phyloP scores from a whole-genome alignment of 2,113 vertebrate genomes.

The Chaenocephalus aceratus region DNA sequence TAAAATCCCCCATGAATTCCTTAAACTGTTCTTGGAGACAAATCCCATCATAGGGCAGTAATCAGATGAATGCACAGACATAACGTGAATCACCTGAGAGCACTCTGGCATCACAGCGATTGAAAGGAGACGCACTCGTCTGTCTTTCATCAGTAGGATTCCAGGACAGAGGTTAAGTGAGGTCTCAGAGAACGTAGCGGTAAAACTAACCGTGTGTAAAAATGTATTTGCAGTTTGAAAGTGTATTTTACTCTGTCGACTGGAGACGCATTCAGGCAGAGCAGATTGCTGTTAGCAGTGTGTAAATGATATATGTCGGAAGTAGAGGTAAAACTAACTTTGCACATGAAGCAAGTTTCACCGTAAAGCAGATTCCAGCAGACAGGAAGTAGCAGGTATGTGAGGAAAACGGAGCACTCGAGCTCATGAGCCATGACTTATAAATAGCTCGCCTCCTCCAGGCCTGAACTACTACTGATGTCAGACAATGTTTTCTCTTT shows the following conservation, averaged over 20 bases:
- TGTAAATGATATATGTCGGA: constrained; percentile 58
- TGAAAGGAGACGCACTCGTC: neutral
- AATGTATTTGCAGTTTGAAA: constrained; percentile 30
- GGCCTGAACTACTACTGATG: constrained; percentile 66
- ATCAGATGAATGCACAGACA: constrained; percentile 44
- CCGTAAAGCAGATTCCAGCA: constrained; percentile 6
- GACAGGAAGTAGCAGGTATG: constrained; percentile 15
- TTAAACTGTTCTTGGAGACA: constrained; percentile 27
- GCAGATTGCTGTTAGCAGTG: constrained; percentile 41
- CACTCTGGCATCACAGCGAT: neutral
- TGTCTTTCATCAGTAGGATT: neutral
- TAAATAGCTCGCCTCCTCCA: constrained; percentile 68
- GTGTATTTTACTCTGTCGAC: neutral
- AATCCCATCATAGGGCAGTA: constrained; percentile 42
- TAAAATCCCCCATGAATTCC: constrained; percentile 8
- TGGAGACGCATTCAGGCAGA: constrained; percentile 28
- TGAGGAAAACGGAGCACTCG: neutral
- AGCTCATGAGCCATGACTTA: constrained; percentile 55
- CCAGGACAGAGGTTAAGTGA: constrained; percentile 10
- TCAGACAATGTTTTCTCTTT: constrained; percentile 46
- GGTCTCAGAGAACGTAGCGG: neutral
- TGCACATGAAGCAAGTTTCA: constrained; percentile 13
- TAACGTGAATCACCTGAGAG: constrained; percentile 33
- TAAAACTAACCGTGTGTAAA: constrained; percentile 18
- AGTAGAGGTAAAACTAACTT: neutral